These are phyloP conservation scores for Bursaphelenchus okinawaensis DNA, from an alignment of 2,888 invertebrate genomes.

Conservation along the genomic window DNA sequence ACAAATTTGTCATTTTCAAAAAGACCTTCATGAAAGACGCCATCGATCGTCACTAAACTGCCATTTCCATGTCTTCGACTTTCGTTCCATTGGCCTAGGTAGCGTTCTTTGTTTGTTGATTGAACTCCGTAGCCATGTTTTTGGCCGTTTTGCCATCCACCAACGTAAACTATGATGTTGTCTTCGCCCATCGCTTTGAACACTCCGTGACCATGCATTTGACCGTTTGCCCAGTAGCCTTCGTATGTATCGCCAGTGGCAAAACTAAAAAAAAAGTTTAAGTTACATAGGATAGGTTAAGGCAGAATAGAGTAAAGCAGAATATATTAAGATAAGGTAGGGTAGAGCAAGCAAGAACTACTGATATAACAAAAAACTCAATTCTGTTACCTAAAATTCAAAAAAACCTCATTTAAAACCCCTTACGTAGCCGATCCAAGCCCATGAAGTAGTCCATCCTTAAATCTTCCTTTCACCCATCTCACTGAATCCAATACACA, in stretches of 20 bases:
- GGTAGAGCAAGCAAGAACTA: too few relatives aligned
- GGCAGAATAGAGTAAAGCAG: too few relatives aligned
- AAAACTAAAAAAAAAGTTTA: slow-evolving; percentile 61
- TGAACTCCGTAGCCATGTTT: slow-evolving; percentile 69
- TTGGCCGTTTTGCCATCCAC: slow-evolving; percentile 75
- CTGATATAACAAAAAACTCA: too few relatives aligned
- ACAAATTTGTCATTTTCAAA: slow-evolving; percentile 75
- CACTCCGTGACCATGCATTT: slow-evolving; percentile 78
- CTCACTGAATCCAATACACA: background rate
- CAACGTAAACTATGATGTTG: slow-evolving; percentile 70
- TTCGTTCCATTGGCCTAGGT: slow-evolving; percentile 81
- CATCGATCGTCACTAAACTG: slow-evolving; percentile 78
- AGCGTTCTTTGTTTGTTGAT: slow-evolving; percentile 68
- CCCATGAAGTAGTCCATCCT: slow-evolving; percentile 72
- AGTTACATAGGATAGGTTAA: too few relatives aligned
- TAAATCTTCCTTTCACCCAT: slow-evolving; percentile 20
- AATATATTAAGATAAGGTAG: background rate
- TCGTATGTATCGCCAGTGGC: slow-evolving; percentile 75
- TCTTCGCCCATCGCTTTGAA: slow-evolving; percentile 13
- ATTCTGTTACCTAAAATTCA: too few relatives aligned
- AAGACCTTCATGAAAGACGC: slow-evolving; percentile 82
- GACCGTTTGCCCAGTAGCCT: slow-evolving; percentile 78
- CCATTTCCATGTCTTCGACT: slow-evolving; percentile 78
- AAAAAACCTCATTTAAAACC: too few relatives aligned
- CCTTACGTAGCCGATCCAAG: slow-evolving; percentile 70